Evolutionary conservation across 2,888 invertebrate genomes (phyloP).

Genomic region (Pardosa pseudoannulata): DNA sequence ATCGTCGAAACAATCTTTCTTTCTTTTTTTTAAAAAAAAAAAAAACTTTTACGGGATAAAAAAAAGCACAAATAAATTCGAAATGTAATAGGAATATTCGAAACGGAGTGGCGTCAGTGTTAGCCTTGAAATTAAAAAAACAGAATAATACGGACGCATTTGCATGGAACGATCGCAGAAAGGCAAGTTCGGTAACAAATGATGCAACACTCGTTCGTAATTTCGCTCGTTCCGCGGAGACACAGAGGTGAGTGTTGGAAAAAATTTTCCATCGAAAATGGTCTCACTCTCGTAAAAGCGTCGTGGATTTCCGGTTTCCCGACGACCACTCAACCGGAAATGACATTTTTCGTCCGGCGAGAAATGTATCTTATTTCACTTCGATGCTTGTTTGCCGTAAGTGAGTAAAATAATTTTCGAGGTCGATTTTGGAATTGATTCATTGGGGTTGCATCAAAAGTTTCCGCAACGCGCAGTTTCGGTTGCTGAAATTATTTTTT

Average conservation of each 20-base stretch:
- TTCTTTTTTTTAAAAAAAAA: no score
- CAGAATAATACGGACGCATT: no score
- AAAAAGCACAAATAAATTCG: not conserved
- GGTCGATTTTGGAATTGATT: conserved; percentile 58
- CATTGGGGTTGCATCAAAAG: conserved; percentile 58
- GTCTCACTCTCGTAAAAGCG: no score
- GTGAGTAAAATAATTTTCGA: conserved; percentile 50
- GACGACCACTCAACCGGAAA: conserved; percentile 65
- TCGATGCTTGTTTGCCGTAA: not conserved
- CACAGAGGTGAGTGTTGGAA: no score
- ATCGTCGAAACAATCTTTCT: conserved; percentile 1
- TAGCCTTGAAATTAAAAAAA: conserved; percentile 38
- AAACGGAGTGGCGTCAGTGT: conserved; percentile 31
- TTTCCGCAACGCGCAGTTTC: conserved; percentile 35
- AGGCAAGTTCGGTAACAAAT: conserved; percentile 51
- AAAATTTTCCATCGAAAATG: conserved; percentile 21
- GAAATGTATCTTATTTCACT: no score
- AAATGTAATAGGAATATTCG: conserved; percentile 13
- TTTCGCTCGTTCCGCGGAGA: conserved; percentile 36
- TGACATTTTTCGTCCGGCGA: conserved; percentile 42
- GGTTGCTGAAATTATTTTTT: conserved; percentile 38
- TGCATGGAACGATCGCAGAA: not conserved
- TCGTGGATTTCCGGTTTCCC: conserved; percentile 59
- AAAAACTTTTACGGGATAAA: no score
- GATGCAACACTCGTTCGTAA: conserved; percentile 57